Conservation (phyloP, 2,888 invertebrate species). For the Artemia sinica region DNA sequence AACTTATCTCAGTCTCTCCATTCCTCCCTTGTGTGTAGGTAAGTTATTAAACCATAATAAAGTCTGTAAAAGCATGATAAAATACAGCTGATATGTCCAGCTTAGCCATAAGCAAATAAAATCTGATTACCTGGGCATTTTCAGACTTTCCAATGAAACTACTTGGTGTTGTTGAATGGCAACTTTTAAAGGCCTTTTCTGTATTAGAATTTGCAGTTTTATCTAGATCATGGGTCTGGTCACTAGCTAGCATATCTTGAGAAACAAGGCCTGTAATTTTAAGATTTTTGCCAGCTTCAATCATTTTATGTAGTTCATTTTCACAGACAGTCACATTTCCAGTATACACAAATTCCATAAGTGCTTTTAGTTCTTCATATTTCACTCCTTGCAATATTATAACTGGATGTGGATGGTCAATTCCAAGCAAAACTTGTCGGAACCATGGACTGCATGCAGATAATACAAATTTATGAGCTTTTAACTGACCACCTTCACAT, state of each 20-base stretch:
- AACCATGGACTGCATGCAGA: conserved; percentile 13
- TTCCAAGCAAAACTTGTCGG: conserved; percentile 8
- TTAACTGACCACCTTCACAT: conserved; percentile 4
- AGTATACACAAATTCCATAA: conserved; percentile 13
- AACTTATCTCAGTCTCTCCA: too few species aligned
- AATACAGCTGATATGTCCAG: too few species aligned
- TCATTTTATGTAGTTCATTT: background rate
- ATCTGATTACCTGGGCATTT: too few species aligned
- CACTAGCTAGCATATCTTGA: background rate
- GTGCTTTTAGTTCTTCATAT: conserved; percentile 8
- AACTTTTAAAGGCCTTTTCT: too few species aligned
- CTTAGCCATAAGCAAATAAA: too few species aligned
- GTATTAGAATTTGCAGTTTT: too few species aligned
- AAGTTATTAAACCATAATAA: too few species aligned
- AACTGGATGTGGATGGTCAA: conserved; percentile 11
- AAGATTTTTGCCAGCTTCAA: conserved; percentile 2
- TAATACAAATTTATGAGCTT: background rate
- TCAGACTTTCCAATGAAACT: too few species aligned
- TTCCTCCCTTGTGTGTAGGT: too few species aligned
- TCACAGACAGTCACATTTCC: conserved; percentile 12
- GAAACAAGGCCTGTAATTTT: conserved; percentile 9
- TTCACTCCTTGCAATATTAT: conserved; percentile 11
- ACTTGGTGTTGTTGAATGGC: too few species aligned
- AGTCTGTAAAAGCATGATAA: too few species aligned
- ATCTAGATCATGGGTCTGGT: too few species aligned